Percentiles rank a stretch among this genome's conserved stretches.
Evolutionary conservation across 1,140 invertebrate species (phyloP).

Genomic region (Triops longicaudatus): DNA sequence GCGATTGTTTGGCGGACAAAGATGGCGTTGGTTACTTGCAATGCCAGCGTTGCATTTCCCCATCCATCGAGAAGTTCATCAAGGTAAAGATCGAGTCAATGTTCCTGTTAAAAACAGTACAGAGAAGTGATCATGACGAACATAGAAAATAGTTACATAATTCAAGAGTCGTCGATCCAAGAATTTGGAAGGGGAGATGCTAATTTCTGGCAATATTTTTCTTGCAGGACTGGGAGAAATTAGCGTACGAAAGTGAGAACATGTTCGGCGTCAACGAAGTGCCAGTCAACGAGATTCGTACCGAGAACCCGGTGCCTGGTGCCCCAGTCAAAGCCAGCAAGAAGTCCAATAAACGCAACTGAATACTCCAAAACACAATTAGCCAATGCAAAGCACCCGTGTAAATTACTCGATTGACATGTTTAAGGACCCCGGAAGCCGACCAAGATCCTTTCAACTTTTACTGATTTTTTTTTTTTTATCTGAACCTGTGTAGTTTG

Average conservation of each 20-base stretch:
- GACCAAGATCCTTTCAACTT: neutral
- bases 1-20: slow-evolving; percentile 42
- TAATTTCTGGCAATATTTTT: neutral
- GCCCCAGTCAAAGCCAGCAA: neutral
- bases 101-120: too few relatives aligned
- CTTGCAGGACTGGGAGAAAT: slow-evolving; percentile 26
- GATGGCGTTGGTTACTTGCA: slow-evolving; percentile 40
- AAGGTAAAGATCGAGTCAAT: slow-evolving; percentile 28
- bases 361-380: neutral
- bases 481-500: neutral
- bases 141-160: too few relatives aligned
- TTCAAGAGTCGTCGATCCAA: too few relatives aligned
- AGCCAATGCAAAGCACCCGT: neutral
- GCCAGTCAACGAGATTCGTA: neutral
- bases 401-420: neutral
- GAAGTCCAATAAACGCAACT: neutral
- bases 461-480: neutral
- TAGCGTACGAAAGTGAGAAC: slow-evolving; percentile 25
- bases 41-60: slow-evolving; percentile 37
- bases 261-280: neutral
- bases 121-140: too few relatives aligned
- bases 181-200: too few relatives aligned
- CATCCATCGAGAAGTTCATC: slow-evolving; percentile 30
- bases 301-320: neutral
- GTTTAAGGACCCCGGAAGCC: neutral